Evolutionary conservation across 2,797 vertebrate species (phyloP), one percentile per base, ranked within the genome.

Genomic region (Adrianichthys oophorus): DNA sequence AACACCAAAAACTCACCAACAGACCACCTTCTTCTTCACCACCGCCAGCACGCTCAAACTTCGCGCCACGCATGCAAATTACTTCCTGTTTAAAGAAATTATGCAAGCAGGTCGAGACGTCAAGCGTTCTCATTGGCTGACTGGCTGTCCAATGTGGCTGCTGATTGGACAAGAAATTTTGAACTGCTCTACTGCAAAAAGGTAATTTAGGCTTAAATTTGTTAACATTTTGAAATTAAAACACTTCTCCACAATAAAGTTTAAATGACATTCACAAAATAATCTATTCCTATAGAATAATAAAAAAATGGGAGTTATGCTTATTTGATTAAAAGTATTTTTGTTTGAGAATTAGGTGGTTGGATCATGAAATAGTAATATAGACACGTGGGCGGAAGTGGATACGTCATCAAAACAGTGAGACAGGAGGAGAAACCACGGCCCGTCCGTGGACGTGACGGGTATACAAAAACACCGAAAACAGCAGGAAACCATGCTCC

Each of bases 381-480:
- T 23, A 76, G 73, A 79, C 90, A 92, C 89, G 91, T 91, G 91
- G 89, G 78, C 92, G 91, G 93, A 93, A 94, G 90, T 84, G 7
- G 15, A 53, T 79, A 88, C 91, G 83, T 92, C 89, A 92, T 87
- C 86, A 91, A 70, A 92, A 91, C 89, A 91, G 86, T 72, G 76
- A 79, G 67, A 56, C 73, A 50, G 84, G 74, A 59, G 74, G 75
- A 82, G 78, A 70, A 68, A 42, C 45, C 62, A 43, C 63, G 63
- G 58, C 49, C 52, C 45, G 54, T 72, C 77, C 10, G 84, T 76
- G 74, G 73, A 87, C 85, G 85, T 86, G 86, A 89, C 83, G 83
- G 80, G 84, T 79, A 86, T 88, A 88, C 87, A 86, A 79, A 90
- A 86, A 72, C 54, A 68, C 4, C 56, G 69, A 77, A 70, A 70